These are phyloP conservation scores for Ophion slaviceki DNA, from an alignment of 2,888 invertebrate species.

Conservation along the genomic window DNA sequence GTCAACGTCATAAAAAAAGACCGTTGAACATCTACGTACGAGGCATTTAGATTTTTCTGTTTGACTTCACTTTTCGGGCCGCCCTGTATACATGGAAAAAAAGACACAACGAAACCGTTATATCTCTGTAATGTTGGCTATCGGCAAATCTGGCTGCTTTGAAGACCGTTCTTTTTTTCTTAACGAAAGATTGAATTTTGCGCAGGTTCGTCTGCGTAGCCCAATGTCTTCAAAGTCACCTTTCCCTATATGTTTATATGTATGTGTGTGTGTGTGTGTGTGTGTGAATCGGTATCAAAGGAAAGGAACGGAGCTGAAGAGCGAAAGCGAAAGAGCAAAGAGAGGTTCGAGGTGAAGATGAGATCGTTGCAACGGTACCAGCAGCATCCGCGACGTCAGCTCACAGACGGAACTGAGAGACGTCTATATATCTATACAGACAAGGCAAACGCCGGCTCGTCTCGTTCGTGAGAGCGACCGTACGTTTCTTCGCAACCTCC, in stretches of 20 bases:
- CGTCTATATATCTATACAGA: neutral
- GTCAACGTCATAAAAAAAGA: no score
- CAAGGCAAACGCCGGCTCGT: neutral
- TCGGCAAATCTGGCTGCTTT: neutral
- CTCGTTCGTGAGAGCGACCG: constrained; percentile 34
- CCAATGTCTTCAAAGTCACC: neutral
- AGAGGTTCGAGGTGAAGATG: constrained; percentile 61
- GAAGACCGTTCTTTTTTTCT: neutral
- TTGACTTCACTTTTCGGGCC: no score
- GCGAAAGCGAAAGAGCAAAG: constrained; percentile 59
- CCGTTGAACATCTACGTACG: no score
- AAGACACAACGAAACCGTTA: neutral
- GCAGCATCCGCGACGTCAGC: constrained; percentile 59
- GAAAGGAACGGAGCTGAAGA: constrained; percentile 25
- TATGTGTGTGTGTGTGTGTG: neutral
- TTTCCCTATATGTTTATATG: constrained; percentile 4
- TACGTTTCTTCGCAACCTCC: constrained; percentile 41
- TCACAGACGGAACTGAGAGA: constrained; percentile 34
- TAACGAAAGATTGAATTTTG: neutral
- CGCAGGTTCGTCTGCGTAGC: neutral
- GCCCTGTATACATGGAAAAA: neutral
- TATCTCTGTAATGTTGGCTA: neutral
- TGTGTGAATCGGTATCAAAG: constrained; percentile 39
- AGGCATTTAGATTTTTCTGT: no score
- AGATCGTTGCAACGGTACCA: constrained; percentile 65